phyloP scores from a whole-genome alignment of 2,797 vertebrate genomes.

The Leptatherina wallacei region DNA sequence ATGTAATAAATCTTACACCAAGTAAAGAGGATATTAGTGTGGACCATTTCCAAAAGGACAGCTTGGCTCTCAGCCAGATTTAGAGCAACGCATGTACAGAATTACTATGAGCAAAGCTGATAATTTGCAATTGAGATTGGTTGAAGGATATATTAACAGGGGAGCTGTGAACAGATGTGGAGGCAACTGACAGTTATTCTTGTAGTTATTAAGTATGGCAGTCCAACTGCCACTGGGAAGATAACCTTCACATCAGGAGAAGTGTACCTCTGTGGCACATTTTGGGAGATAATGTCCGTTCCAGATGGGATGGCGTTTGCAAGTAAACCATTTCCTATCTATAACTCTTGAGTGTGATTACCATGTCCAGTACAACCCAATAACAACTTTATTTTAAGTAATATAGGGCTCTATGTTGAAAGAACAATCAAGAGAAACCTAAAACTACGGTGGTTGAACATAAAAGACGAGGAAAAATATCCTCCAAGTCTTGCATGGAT shows the following conservation, averaged over 20 bases:
- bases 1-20: conserved; percentile 57
- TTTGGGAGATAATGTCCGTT: conserved; percentile 71
- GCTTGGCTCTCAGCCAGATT: conserved; percentile 61
- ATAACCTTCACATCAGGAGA: conserved; percentile 81
- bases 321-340: conserved; percentile 67
- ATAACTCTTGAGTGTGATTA: conserved; percentile 73
- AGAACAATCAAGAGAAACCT: conserved; percentile 10
- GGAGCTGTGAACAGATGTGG: conserved; percentile 82
- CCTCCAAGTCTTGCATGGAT: conserved; percentile 16
- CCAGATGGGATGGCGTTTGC: conserved; percentile 77
- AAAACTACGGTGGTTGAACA: conserved; percentile 15
- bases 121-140: conserved; percentile 79
- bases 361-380: conserved; percentile 43
- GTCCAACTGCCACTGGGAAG: conserved; percentile 78
- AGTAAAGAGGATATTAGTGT: conserved; percentile 65
- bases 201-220: conserved; percentile 81
- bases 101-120: conserved; percentile 65
- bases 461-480: conserved; percentile 11
- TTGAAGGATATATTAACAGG: conserved; percentile 78
- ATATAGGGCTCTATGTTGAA: conserved; percentile 28
- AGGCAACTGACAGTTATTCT: conserved; percentile 78
- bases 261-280: conserved; percentile 75
- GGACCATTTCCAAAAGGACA: conserved; percentile 65
- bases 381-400: conserved; percentile 43
- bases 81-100: conserved; percentile 53